A percentile compares a stretch with the other conserved stretches of the same genome.
Conservation (phyloP, 2,888 invertebrate genomes). For the Lysandra bellargus region DNA sequence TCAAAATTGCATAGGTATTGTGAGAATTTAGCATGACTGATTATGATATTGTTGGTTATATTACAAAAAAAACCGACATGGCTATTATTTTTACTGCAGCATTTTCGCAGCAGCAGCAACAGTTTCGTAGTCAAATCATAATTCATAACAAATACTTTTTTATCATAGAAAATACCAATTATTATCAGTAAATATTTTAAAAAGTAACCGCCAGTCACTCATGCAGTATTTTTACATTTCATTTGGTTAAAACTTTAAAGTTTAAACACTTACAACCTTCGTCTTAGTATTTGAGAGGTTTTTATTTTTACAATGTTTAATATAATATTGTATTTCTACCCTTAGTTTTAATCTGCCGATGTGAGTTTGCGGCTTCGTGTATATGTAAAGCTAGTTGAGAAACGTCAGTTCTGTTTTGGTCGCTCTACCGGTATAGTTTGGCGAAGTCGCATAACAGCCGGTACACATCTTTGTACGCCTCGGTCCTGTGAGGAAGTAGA, state of each 20-base stretch:
- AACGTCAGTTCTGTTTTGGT: background rate
- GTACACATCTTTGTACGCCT: conserved; percentile 88
- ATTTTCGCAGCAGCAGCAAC: too few relatives aligned
- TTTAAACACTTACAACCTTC: background rate
- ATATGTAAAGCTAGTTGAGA: background rate
- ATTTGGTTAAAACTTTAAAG: background rate
- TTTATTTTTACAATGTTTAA: background rate
- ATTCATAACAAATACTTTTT: too few relatives aligned
- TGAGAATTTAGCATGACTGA: background rate
- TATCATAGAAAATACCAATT: too few relatives aligned
- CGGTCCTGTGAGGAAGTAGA: conserved; percentile 81
- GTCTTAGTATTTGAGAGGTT: background rate
- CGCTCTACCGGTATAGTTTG: conserved; percentile 92
- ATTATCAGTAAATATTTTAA: too few relatives aligned
- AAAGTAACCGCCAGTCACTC: background rate
- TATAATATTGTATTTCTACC: background rate
- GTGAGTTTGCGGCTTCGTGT: background rate
- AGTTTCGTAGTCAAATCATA: too few relatives aligned
- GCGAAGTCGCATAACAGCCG: conserved; percentile 91
- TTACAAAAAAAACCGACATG: too few relatives aligned
- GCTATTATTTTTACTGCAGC: too few relatives aligned
- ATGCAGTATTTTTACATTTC: background rate
- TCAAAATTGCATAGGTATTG: background rate
- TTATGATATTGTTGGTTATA: background rate
- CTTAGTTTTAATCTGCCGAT: background rate